These are phyloP conservation scores for Neosilurus mollespiculum DNA, from an alignment of 2,797 vertebrate species.

Conservation along the genomic window DNA sequence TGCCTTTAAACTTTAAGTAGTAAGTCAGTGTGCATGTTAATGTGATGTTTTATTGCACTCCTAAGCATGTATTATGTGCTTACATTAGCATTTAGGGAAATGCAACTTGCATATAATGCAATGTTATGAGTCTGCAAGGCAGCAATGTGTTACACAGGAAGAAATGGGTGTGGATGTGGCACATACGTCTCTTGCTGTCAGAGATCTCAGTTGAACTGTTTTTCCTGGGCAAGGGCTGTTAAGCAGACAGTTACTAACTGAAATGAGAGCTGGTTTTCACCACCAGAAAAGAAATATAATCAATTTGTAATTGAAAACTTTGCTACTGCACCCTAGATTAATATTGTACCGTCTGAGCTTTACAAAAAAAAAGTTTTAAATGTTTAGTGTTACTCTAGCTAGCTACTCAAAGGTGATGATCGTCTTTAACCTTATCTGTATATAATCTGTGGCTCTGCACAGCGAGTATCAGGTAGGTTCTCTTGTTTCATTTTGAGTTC, in stretches of 20 bases:
- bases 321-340: neutral
- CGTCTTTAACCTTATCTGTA: neutral
- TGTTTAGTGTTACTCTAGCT: neutral
- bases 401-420: neutral
- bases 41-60: neutral
- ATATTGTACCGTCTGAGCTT: neutral
- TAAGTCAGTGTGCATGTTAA: neutral
- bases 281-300: conserved; percentile 8
- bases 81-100: conserved; percentile 9
- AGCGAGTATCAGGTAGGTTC: conserved; percentile 28
- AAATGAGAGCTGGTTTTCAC: neutral
- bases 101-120: conserved; percentile 6
- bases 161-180: conserved; percentile 44
- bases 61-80: no score
- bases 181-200: conserved; percentile 16
- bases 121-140: conserved; percentile 30
- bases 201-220: neutral
- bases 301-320: neutral
- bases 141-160: conserved; percentile 44
- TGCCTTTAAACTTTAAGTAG: neutral
- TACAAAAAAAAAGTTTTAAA: neutral
- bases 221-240: conserved; percentile 3
- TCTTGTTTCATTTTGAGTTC: neutral
- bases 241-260: neutral
- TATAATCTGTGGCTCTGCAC: conserved; percentile 8